phyloP scores from a whole-genome alignment of 2,113 vertebrate genomes.

The Apteryx owenii region DNA sequence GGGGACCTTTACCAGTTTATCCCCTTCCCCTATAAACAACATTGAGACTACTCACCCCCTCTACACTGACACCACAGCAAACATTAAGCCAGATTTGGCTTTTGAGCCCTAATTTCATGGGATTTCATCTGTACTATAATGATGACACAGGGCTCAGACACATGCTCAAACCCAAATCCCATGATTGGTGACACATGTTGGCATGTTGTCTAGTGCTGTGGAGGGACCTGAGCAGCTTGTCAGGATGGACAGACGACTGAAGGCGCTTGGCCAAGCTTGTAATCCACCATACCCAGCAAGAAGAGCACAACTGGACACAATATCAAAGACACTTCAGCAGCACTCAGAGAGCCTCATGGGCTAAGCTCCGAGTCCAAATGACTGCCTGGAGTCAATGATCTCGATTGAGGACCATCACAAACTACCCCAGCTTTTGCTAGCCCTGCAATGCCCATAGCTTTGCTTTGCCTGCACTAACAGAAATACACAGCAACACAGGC shows the following conservation, averaged over 20 bases:
- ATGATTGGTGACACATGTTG: background rate
- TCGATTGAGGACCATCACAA: background rate
- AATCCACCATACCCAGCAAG: background rate
- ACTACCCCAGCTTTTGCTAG: background rate
- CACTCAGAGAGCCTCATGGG: background rate
- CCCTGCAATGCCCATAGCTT: accelerated
- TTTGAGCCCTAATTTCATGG: background rate
- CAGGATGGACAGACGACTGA: background rate
- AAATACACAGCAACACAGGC: accelerated
- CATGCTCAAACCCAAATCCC: background rate
- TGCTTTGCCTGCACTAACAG: background rate
- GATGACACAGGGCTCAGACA: background rate
- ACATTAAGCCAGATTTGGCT: background rate
- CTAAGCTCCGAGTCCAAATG: background rate
- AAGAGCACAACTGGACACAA: background rate
- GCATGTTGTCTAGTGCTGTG: background rate
- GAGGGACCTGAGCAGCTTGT: background rate
- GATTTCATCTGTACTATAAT: background rate
- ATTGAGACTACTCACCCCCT: background rate
- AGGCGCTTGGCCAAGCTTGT: background rate
- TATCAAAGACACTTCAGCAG: background rate
- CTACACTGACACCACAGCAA: background rate
- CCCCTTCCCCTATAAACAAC: background rate
- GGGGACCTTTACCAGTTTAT: background rate
- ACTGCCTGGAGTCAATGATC: background rate